Evolutionary conservation across 2,888 invertebrate genomes (phyloP), one percentile per base, ranked within the genome.

Genomic region (Cataglyphis cursor): DNA sequence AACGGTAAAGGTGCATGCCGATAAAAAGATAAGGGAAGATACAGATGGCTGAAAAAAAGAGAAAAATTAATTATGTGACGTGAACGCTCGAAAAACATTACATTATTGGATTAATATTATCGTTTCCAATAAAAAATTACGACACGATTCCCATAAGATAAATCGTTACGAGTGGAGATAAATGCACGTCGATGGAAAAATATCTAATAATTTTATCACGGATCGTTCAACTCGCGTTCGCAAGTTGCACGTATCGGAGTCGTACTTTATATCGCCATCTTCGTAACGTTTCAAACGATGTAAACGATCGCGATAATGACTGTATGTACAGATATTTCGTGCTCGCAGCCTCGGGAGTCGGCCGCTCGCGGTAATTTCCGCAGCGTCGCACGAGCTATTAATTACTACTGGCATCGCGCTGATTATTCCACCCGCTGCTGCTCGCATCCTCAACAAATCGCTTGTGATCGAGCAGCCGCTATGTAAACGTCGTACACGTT

Each of bases 351-450:
- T 82, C 65, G 41, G 21, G 75, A 72, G 68, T 81, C 83, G 51
- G 70, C 74, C 65, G 75, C 81, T 84, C 75, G 74, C 54, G 82
- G 78, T 85, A 90, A 90, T 90, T 90, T 91, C 89, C 89, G 87
- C 68, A 28, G 24, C 73, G 38, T 54, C 84, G 57, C 65, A 66
- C 76, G 86, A 87, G 85, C 83, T 87, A 85, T 89, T 91, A 91
- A 90, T 91, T 91, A 90, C 68, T 82, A 76, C 62, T 85, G 86
- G 74, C 87, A 85, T 82, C 82, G 82, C 81, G 84, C 62, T 72
- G 78, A 89, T 89, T 87, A 82, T 83, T 84, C 78, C 81, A 68
- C 59, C 83, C 54, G 81, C 59, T 38, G 76, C 54, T 44, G 70
- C 48, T 84, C 74, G 64, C 73, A 78, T 70, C 68, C 72, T 70